Base-by-base conservation (phyloP, 2,797 vertebrate species). In the Falco biarmicus region DNA sequence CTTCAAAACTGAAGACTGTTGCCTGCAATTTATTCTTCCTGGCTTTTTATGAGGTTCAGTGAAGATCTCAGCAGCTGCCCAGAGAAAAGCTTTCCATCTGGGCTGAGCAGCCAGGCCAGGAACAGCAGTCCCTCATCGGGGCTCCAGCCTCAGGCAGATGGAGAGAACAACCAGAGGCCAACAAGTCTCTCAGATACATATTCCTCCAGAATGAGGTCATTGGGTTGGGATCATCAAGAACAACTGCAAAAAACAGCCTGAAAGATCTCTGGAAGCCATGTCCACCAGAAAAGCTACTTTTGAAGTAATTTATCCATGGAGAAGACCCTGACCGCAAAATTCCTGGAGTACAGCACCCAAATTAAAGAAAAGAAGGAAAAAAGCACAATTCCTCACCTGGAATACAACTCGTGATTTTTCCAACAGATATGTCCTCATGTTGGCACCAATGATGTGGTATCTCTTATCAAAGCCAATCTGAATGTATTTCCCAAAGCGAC, bases 351-450 rank as follows among this genome's bases (percentile, higher is more conserved):
- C 9, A 78, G 41, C 5, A 39, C 4, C 7, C 13, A 14, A 51
- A 77, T 54, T 11, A 32, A 11, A 39, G 6, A 53, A 28, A 59
- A 32, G 1, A 6, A 48, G 13, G 5, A n/a, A 26, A 43, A 63
- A 75, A 60, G 13, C 10, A 28, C 15, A 37, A 0, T 22, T 31
- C 32, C 89, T 75, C 84, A 99, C 99, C 99, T 99, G 99, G 92
- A 99, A 99, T 7, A 99, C 99, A 3, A 99, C 99, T 32, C 99
- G 97, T 16, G 99, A 99, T 96, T 99, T 99, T 96, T 99, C 99
- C 97, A 99, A 94, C 47, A 99, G 98, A 77, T 99, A 99, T 0
- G 99, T 99, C 77, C 99, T 98, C 99, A 99, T 99, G 97, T 99
- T 99, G 98, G 99, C 99, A 6, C 99, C 99, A 5, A 99, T 99